phyloP scores from a whole-genome alignment of 1,140 invertebrate genomes.

The Drosophila repleta region DNA sequence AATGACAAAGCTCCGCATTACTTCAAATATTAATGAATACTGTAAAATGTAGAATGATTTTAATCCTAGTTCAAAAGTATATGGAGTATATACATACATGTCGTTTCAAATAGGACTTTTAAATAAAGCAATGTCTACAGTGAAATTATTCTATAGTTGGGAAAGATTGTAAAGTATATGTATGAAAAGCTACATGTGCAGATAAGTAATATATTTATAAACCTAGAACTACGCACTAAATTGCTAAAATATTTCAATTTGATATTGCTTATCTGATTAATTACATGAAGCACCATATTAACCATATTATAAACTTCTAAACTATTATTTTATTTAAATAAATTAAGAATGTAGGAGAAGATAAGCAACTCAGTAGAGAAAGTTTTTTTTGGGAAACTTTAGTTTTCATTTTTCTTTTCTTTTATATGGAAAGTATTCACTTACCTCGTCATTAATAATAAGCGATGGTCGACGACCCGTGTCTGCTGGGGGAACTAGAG shows the following conservation, averaged over 20 bases:
- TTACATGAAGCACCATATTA: no score
- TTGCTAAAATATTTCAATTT: no score
- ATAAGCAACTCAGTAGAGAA: no score
- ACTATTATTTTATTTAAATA: no score
- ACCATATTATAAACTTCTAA: no score
- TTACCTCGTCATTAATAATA: constrained; percentile 97
- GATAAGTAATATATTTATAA: constrained; percentile 1
- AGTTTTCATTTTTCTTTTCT: not conserved
- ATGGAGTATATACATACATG: not conserved
- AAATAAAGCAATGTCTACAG: not conserved
- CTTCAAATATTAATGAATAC: no score
- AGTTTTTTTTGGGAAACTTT: not conserved
- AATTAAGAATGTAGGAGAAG: no score
- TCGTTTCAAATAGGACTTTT: not conserved
- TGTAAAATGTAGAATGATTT: not conserved
- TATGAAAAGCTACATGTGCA: not conserved
- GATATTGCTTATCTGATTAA: no score
- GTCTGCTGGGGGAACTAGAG: constrained; percentile 93
- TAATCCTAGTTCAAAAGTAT: not conserved
- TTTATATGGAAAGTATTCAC: constrained; percentile 19
- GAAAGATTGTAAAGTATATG: not conserved
- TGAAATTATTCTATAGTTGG: not conserved
- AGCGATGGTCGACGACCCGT: constrained; percentile 93
- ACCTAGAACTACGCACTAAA: no score
- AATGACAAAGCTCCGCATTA: no score